phyloP scores from a whole-genome alignment of 2,797 vertebrate species.

The Chloroceryle inda region DNA sequence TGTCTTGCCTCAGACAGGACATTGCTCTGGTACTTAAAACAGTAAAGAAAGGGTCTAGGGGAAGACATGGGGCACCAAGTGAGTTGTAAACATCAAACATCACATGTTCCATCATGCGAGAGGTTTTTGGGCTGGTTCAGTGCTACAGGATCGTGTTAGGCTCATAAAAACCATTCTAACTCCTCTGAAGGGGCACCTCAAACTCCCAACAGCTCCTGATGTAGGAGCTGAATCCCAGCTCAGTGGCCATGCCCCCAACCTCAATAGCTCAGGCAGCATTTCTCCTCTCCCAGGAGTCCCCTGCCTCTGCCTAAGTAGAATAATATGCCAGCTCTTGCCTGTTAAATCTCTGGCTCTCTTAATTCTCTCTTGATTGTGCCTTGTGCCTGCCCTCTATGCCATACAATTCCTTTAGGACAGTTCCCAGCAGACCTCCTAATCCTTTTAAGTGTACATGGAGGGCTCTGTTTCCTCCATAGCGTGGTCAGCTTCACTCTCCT shows the following conservation, averaged over 20 bases:
- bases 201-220: not conserved
- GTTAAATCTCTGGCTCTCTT: slow-evolving; percentile 11
- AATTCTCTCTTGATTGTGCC: not conserved
- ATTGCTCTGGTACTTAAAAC: not conserved
- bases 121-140: rapidly evolving
- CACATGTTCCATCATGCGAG: rapidly evolving
- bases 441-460: not conserved
- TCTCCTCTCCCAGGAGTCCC: not conserved
- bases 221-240: not conserved
- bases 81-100: not conserved
- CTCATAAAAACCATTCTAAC: not conserved
- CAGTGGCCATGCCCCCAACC: not conserved
- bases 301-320: not conserved
- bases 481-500: not conserved
- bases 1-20: not conserved
- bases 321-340: not conserved
- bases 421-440: not conserved
- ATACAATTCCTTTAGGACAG: not conserved
- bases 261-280: not conserved
- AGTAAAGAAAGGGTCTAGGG: not conserved
- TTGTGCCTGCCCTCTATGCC: not conserved
- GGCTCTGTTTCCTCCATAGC: not conserved
- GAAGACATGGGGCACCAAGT: not conserved
- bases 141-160: not conserved
- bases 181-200: not conserved